phyloP scores from a whole-genome alignment of 2,113 vertebrate genomes.

The Caloenas nicobarica region DNA sequence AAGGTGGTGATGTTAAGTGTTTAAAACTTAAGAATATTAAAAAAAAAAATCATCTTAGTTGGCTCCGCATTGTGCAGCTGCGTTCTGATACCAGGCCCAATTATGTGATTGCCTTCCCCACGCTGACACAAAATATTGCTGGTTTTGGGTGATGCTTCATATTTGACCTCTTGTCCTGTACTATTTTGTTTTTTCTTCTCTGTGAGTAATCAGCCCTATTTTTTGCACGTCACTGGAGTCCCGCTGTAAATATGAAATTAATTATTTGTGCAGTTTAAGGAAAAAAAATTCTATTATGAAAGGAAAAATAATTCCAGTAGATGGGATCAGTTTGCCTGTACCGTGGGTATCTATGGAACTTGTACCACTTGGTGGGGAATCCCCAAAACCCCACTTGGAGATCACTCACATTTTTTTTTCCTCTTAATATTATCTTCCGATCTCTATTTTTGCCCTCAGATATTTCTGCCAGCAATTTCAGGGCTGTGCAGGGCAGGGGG shows the following conservation, averaged over 20 bases:
- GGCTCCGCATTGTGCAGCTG: background rate
- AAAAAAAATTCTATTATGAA: background rate
- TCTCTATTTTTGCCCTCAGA: background rate
- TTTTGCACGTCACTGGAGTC: background rate
- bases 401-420: background rate
- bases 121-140: rapidly evolving
- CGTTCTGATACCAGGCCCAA: background rate
- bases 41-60: background rate
- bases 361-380: background rate
- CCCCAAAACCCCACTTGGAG: background rate
- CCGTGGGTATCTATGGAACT: background rate
- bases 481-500: background rate
- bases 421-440: background rate
- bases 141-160: background rate
- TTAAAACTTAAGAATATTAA: background rate
- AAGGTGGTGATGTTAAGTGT: background rate
- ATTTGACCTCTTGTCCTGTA: background rate
- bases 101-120: background rate
- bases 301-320: background rate
- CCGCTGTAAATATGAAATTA: background rate
- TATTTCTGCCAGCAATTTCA: background rate
- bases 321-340: background rate
- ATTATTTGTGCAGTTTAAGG: background rate
- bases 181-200: background rate
- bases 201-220: background rate